phyloP scores from a whole-genome alignment of 2,797 vertebrate species.

The Pelochelys cantorii region DNA sequence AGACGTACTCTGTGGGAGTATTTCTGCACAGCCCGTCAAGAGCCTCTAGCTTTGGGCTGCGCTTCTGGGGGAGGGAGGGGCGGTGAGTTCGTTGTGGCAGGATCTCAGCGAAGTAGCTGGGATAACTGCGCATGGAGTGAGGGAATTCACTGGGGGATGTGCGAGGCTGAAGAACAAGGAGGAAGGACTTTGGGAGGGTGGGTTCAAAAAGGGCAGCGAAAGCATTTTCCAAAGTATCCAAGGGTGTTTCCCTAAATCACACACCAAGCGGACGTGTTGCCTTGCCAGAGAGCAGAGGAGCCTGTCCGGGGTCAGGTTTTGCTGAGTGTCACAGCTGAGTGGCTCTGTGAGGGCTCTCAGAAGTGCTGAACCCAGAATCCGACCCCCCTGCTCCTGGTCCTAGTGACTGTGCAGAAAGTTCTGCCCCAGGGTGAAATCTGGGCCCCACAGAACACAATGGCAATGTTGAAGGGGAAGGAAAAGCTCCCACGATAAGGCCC shows the following conservation, averaged over 20 bases:
- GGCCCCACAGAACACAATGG: accelerated
- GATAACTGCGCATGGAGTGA: not conserved
- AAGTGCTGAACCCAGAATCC: accelerated
- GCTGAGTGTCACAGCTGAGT: not conserved
- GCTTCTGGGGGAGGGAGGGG: not conserved
- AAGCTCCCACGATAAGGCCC: accelerated
- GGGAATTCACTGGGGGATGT: not conserved
- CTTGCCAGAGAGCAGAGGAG: not conserved
- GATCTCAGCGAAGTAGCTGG: not conserved
- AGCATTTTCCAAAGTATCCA: not conserved
- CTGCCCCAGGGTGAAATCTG: not conserved
- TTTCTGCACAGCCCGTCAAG: not conserved
- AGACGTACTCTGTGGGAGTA: not conserved
- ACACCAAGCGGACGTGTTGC: not conserved
- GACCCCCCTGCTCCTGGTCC: accelerated
- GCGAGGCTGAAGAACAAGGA: not conserved
- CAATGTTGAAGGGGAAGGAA: accelerated
- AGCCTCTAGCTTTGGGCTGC: not conserved
- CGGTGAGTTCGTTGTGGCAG: accelerated
- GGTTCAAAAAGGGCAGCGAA: not conserved
- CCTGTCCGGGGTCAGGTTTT: not conserved
- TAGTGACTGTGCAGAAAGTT: accelerated
- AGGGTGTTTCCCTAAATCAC: not conserved
- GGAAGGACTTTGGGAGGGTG: not conserved
- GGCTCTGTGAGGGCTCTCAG: accelerated